A percentile compares a stretch with the other conserved stretches of the same genome.
Conservation (phyloP, 1,140 invertebrate species). For the Ephestia elutella region DNA sequence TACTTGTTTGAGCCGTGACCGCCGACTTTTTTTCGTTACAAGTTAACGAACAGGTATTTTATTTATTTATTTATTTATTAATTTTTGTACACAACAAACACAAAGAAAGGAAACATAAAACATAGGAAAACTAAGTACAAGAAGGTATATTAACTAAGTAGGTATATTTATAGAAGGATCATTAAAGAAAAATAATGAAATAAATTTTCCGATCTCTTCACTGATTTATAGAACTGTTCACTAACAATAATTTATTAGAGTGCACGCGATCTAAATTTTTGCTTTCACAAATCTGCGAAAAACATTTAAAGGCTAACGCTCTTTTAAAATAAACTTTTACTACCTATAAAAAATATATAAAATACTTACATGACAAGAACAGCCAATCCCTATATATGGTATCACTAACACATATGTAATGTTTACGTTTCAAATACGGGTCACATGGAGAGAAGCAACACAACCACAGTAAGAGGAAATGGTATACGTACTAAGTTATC, state of each 20-base stretch:
- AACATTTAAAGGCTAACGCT: neutral
- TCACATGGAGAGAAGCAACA: neutral
- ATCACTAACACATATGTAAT: neutral
- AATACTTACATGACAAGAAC: neutral
- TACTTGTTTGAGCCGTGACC: too few species aligned
- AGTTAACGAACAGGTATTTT: too few species aligned
- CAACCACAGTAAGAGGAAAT: slow-evolving; percentile 2
- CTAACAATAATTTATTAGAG: neutral
- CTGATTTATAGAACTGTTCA: neutral
- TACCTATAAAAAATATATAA: neutral
- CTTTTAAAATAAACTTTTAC: too few species aligned
- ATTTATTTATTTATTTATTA: too few species aligned
- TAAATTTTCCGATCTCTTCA: too few species aligned
- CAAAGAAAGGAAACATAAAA: too few species aligned
- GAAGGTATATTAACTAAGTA: too few species aligned
- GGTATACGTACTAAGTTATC: slow-evolving; percentile 29
- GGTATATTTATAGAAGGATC: too few species aligned
- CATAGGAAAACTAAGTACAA: too few species aligned
- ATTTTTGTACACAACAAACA: too few species aligned
- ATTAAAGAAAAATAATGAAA: too few species aligned
- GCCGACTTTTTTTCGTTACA: too few species aligned
- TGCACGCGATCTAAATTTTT: neutral
- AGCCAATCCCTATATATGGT: neutral
- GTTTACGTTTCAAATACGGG: neutral
- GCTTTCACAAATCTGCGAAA: slow-evolving; percentile 1